phyloP scores from a whole-genome alignment of 1,140 invertebrate genomes.

The Archivesica marissinica region DNA sequence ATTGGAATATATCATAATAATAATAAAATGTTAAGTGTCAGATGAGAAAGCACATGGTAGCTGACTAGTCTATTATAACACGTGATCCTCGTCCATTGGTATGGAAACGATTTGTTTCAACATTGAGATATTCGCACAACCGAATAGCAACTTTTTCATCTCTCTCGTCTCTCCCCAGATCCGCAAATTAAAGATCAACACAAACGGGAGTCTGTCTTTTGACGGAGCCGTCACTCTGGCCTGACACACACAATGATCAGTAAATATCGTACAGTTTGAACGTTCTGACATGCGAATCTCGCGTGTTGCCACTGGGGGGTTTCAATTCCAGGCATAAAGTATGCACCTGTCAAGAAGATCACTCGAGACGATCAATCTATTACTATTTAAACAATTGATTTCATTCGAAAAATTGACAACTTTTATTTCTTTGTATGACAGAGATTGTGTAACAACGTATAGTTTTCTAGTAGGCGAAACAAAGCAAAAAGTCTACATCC shows the following conservation, averaged over 20 bases:
- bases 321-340: conserved; percentile 11
- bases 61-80: no score
- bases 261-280: conserved; percentile 32
- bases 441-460: neutral
- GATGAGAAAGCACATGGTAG: no score
- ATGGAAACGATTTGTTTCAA: no score
- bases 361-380: neutral
- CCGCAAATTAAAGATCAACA: conserved; percentile 31
- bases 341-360: conserved; percentile 30
- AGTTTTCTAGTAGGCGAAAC: neutral
- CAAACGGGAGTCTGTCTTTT: neutral
- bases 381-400: conserved; percentile 12
- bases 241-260: conserved; percentile 34
- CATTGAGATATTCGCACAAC: no score
- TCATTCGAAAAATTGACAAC: conserved; percentile 1
- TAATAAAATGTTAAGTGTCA: no score
- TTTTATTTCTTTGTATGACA: neutral
- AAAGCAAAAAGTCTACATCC: no score
- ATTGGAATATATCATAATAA: no score
- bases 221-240: conserved; percentile 3
- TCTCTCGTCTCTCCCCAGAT: neutral
- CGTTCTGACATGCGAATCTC: conserved; percentile 8
- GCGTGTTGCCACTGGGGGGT: neutral
- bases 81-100: no score
- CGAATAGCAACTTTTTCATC: no score